Percentiles rank a stretch among this genome's conserved stretches.
These are phyloP conservation scores for Ciona savignyi DNA, from an alignment of 23 tunicate species.

Conservation along the genomic window DNA sequence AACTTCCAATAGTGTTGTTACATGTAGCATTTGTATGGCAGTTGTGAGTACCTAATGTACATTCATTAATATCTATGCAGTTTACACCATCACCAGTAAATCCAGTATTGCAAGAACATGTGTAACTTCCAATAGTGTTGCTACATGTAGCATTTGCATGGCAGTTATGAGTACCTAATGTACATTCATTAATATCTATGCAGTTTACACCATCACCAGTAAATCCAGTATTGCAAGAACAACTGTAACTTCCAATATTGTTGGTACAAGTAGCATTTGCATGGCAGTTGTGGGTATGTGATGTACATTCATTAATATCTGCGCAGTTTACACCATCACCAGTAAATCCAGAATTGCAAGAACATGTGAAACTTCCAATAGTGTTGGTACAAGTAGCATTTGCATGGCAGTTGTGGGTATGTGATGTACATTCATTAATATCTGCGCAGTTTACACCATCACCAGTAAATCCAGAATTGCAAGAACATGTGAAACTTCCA, in stretches of 20 bases:
- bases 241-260: constrained; percentile 20
- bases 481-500: background rate
- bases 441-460: background rate
- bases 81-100: constrained; percentile 18
- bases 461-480: background rate
- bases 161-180: background rate
- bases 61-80: constrained; percentile 19
- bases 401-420: constrained; percentile 7
- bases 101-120: constrained; percentile 12
- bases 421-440: constrained; percentile 10
- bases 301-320: constrained; percentile 39
- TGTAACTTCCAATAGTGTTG: background rate
- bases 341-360: constrained; percentile 1
- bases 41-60: background rate
- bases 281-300: constrained; percentile 9
- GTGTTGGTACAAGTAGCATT: constrained; percentile 20
- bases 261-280: constrained; percentile 30
- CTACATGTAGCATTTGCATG: constrained; percentile 2
- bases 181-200: constrained; percentile 19
- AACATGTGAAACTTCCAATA: constrained; percentile 13
- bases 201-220: constrained; percentile 14
- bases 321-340: constrained; percentile 16
- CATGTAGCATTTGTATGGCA: constrained; percentile 20
- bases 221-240: constrained; percentile 21
- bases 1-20: constrained; percentile 17